Evolutionary conservation across 2,797 vertebrate species (phyloP).

Genomic region (Cossypha niveicapilla): DNA sequence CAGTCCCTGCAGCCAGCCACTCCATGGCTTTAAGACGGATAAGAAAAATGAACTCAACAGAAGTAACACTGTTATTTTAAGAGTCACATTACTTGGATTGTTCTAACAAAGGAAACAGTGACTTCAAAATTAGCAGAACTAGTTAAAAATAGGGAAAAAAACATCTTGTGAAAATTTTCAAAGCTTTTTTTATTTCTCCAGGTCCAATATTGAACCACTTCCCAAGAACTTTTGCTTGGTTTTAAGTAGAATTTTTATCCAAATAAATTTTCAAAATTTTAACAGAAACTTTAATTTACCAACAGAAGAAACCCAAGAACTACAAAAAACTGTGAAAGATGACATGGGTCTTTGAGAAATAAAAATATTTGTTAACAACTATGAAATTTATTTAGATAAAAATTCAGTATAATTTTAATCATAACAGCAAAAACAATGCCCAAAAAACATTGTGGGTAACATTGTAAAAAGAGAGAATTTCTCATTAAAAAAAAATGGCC

Average conservation of each 20-base stretch:
- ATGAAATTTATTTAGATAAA: slow-evolving; percentile 28
- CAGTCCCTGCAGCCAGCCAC: background rate
- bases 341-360: background rate
- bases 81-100: slow-evolving; percentile 65
- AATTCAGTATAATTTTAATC: background rate
- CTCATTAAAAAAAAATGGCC: background rate
- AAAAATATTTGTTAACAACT: background rate
- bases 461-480: background rate
- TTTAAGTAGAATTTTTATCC: background rate
- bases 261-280: background rate
- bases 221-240: background rate
- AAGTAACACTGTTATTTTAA: slow-evolving; percentile 65
- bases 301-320: background rate
- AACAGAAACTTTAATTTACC: background rate
- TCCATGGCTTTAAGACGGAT: background rate
- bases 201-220: background rate
- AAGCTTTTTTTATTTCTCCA: background rate
- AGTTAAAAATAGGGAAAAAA: background rate
- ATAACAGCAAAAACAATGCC: background rate
- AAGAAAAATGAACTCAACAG: slow-evolving; percentile 31
- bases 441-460: background rate
- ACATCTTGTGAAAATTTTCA: background rate
- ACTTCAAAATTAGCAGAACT: slow-evolving; percentile 28
- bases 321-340: background rate
- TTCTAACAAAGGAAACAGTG: slow-evolving; percentile 42